Evolutionary conservation across 2,888 invertebrate species (phyloP).

Genomic region (Amphipoea oculea): DNA sequence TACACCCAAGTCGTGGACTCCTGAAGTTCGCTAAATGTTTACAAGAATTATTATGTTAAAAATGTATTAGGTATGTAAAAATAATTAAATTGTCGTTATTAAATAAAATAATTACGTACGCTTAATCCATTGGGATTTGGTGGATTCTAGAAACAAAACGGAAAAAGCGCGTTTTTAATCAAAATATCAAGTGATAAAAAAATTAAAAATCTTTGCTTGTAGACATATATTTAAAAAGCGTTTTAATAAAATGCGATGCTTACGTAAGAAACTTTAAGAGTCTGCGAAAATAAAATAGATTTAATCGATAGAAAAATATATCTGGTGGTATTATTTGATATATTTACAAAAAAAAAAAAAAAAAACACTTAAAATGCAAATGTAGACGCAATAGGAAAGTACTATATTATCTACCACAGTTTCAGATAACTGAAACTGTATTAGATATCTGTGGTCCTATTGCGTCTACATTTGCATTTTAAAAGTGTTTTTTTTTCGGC

Average conservation of each 20-base stretch:
- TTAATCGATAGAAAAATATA: neutral
- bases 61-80: neutral
- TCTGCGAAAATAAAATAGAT: conserved; percentile 55
- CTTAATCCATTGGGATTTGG: neutral
- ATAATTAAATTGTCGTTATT: neutral
- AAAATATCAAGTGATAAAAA: neutral
- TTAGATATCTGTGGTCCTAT: too few relatives aligned
- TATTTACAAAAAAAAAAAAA: neutral
- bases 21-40: conserved; percentile 26
- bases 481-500: too few relatives aligned
- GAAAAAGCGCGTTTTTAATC: neutral
- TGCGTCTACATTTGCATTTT: too few relatives aligned
- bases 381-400: neutral
- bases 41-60: neutral
- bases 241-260: conserved; percentile 42
- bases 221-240: neutral
- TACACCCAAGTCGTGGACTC: conserved; percentile 54
- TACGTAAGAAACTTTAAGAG: conserved; percentile 68
- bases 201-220: neutral
- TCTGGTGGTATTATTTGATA: conserved; percentile 9
- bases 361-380: neutral
- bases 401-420: neutral
- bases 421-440: neutral
- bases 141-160: conserved; percentile 31
- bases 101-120: conserved; percentile 32